Percentiles rank a stretch among this genome's conserved stretches.
Conservation (phyloP, 2,113 vertebrate species). For the Nestor notabilis region DNA sequence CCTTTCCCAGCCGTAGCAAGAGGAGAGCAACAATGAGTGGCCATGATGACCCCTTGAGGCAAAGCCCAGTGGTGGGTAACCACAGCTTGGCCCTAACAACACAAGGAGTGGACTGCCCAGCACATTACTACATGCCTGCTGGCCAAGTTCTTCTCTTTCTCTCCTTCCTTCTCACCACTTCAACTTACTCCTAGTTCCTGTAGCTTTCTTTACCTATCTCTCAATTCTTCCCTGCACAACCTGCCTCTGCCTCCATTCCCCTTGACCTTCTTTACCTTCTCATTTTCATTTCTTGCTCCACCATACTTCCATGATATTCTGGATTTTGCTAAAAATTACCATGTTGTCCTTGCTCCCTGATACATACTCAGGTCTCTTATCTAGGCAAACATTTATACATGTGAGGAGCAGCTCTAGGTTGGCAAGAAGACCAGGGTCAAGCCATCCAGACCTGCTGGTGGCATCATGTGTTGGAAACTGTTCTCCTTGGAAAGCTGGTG, state of each 20-base stretch:
- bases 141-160: not conserved
- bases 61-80: not conserved
- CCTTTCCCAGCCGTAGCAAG: not conserved
- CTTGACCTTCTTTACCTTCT: not conserved
- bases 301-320: not conserved
- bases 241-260: not conserved
- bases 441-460: not conserved
- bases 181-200: not conserved
- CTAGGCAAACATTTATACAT: not conserved
- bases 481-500: not conserved
- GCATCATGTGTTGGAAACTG: not conserved
- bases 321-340: not conserved
- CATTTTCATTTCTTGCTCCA: not conserved
- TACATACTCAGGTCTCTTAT: not conserved
- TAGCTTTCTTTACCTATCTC: not conserved
- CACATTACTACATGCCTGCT: not conserved
- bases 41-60: not conserved
- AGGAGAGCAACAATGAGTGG: not conserved
- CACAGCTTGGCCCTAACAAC: not conserved
- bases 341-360: not conserved
- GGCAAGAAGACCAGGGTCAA: not conserved
- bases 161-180: not conserved
- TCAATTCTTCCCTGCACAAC: not conserved
- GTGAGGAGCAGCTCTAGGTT: not conserved
- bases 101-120: not conserved